Evolutionary conservation across 2,113 vertebrate species (phyloP), one percentile per base, ranked within the genome.

Genomic region (Nyctereutes procyonoides): DNA sequence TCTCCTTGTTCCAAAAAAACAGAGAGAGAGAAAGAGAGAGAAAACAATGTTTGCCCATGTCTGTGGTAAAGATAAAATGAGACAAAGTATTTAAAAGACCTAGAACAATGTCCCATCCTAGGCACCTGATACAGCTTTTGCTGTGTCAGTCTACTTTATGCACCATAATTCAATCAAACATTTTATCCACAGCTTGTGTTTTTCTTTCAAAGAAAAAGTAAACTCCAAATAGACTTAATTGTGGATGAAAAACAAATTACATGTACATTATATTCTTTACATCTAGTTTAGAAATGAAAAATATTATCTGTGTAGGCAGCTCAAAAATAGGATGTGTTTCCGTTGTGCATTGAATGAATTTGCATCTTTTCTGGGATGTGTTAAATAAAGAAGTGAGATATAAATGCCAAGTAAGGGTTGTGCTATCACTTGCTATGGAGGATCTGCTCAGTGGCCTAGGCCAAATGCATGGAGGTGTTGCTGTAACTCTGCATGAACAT

Each of bases 241-340:
- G 38, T 95, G 65, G 14, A n/a, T 82, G 56, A 95, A 71, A 62
- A 95, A 82, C 17, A 88, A 89, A 88, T 94, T 55, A 58, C 38
- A 26, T 17, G 20, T 26, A 73, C 38, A 10, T 53, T 87, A 28
- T 85, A 62, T 58, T 87, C 10, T 79, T 94, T 30, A 58, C 24
- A 53, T 86, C 63, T 53, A 51, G 2, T 77, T 96, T 35, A 77
- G 71, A 71, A 90, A 86, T 83, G 38, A 86, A 82, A 83, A 82
- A 32, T 93, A 55, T 35, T 85, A 82, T 92, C 80, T 73, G 58
- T 24, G 58, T 22, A 92, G 88, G 77, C 76, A 97, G 65, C 76
- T 81, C 80, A 88, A 93, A 97, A 88, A 76, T 22, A 96, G 74
- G 32, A 81, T 84, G 19, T 82, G 32, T 73, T 97, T 88, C 22